phyloP scores from a whole-genome alignment of 2,888 invertebrate genomes.

The Drosophila multiciliata region DNA sequence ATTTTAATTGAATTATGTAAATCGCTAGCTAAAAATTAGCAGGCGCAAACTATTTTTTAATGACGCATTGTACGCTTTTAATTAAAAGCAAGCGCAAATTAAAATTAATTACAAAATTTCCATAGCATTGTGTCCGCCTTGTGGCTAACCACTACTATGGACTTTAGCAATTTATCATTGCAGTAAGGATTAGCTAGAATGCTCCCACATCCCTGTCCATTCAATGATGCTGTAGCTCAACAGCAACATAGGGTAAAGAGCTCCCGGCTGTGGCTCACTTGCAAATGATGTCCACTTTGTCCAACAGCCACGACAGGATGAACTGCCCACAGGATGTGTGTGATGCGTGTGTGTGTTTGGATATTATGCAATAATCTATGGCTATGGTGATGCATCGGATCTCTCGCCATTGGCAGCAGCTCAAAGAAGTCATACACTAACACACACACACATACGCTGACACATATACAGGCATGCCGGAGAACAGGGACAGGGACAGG shows the following conservation, averaged over 20 bases:
- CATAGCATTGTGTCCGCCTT: slow-evolving; percentile 26
- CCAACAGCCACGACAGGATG: slow-evolving; percentile 6
- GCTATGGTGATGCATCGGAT: slow-evolving; percentile 65
- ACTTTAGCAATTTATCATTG: slow-evolving; percentile 71
- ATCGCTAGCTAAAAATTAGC: slow-evolving; percentile 78
- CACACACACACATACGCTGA: slow-evolving; percentile 10
- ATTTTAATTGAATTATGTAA: slow-evolving; percentile 80
- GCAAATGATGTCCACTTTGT: slow-evolving; percentile 74
- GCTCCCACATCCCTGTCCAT: slow-evolving; percentile 12
- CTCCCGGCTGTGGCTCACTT: slow-evolving; percentile 53
- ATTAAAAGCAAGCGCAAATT: slow-evolving; percentile 77
- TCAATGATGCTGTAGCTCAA: neutral
- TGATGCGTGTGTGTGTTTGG: slow-evolving; percentile 21
- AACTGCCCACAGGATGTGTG: neutral
- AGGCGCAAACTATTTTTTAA: slow-evolving; percentile 80
- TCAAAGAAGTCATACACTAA: slow-evolving; percentile 47
- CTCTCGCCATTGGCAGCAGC: slow-evolving; percentile 72
- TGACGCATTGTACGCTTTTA: slow-evolving; percentile 75
- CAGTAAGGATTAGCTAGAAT: slow-evolving; percentile 61
- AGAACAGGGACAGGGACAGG: slow-evolving; percentile 13
- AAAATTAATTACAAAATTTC: slow-evolving; percentile 73
- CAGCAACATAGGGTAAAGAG: slow-evolving; percentile 14
- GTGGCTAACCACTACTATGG: slow-evolving; percentile 31
- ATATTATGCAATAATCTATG: slow-evolving; percentile 80
- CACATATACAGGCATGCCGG: slow-evolving; percentile 2